Percentiles rank a stretch among this genome's conserved stretches.
These are phyloP conservation scores for Eumaeus atala DNA, from an alignment of 1,140 invertebrate species.

Conservation along the genomic window DNA sequence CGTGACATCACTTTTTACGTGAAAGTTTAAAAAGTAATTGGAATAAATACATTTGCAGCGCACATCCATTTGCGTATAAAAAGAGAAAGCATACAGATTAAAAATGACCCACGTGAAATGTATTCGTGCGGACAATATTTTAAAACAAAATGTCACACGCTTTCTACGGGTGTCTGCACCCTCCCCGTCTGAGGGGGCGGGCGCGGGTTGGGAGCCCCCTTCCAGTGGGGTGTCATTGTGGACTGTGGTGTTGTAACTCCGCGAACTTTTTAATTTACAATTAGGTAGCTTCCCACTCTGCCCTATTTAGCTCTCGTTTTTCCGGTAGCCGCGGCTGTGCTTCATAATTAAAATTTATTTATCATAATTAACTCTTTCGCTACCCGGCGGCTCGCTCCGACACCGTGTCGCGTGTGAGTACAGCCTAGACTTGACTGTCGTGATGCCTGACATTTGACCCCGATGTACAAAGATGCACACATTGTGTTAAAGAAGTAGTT, in stretches of 20 bases:
- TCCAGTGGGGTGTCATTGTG: slow-evolving; percentile 63
- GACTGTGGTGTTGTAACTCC: slow-evolving; percentile 73
- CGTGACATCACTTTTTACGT: slow-evolving; percentile 27
- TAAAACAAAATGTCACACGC: slow-evolving; percentile 74
- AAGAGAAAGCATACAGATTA: slow-evolving; percentile 63
- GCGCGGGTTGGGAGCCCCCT: slow-evolving; percentile 31
- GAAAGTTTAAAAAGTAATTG: slow-evolving; percentile 23
- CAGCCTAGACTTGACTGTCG: no score
- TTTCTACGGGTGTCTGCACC: slow-evolving; percentile 65
- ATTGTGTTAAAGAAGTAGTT: no score
- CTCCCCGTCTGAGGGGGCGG: slow-evolving; percentile 28
- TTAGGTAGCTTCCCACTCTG: slow-evolving; percentile 73
- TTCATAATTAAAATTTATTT: slow-evolving; percentile 71
- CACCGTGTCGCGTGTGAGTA: no score
- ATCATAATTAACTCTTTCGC: slow-evolving; percentile 37
- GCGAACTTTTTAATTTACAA: slow-evolving; percentile 74
- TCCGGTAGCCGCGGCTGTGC: slow-evolving; percentile 54
- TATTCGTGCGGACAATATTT: slow-evolving; percentile 72
- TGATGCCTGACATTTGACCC: no score
- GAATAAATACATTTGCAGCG: slow-evolving; percentile 1
- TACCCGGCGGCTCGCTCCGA: not conserved
- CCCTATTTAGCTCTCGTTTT: slow-evolving; percentile 71
- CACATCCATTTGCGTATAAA: slow-evolving; percentile 37
- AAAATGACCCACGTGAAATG: slow-evolving; percentile 68
- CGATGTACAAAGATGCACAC: no score